Base-by-base conservation (phyloP, 2,888 invertebrate genomes). In the Tridacna crocea region DNA sequence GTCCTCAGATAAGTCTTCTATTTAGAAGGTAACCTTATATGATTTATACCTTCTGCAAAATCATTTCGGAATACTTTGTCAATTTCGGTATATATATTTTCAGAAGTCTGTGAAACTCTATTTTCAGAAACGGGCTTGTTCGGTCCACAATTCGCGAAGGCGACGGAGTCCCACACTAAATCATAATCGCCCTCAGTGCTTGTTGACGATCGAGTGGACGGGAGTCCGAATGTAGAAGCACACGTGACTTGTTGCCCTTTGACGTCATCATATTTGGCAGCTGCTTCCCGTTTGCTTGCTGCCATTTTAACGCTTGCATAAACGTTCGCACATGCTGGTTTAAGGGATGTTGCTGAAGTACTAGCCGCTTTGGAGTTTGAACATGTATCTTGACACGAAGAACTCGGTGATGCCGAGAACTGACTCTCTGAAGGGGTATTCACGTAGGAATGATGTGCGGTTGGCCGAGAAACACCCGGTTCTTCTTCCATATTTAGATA, bases 131-230 rank as follows among this genome's bases (percentile, higher is more conserved):
- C 55, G 12, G 65, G 17, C 51, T 63, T 24, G 13, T 24, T 61
- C 17, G 60, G 68, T 15, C 79, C 68, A 15, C 79, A 77, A 55
- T 84, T 82, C 60, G 51, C 51, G 26, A 84, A 74, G 24, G 81
- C 82, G 12, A 84, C 79, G 4, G 87, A 84, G 61, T 87, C 87
- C 84, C 84, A 87, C 19, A 87, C 87, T n/a, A 78, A 66, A 70
- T 84, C 87, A 80, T 87, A 87, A 26, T 86, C 86, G 48, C 84
- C 83, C 24, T 87, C 87, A 11, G 84, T 79, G 51, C 84, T 82
- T 65, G 84, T 80, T 15, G 87, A 87, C 36, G 76, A 68, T 55
- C 80, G 60, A 36, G 75, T 63, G 12, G 77, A 63, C 19, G 80
- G 24, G 11, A 73, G 15, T 24, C 77, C 79, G 36, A 81, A 81